Base-by-base conservation (phyloP, 2,113 vertebrate genomes). In the Leuciscus idus region DNA sequence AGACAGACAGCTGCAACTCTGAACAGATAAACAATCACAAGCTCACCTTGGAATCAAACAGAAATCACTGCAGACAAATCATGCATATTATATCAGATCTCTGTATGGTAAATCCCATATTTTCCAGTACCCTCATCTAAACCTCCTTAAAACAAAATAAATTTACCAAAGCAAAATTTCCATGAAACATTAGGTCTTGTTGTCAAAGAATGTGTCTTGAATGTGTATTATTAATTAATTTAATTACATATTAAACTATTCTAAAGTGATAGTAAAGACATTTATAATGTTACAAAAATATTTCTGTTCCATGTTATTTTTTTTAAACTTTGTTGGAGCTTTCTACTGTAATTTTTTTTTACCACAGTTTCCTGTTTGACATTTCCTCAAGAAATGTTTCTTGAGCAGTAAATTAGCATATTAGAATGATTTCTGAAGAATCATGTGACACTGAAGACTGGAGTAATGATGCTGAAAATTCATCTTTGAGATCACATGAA, bases 21-120 rank as follows among this genome's bases (percentile, higher is more conserved):
- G 30, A 55, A 84, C 68, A 30, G 7, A 86, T 84, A 50, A 30
- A 43, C 62, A 81, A 84, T 68, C 19, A 80, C 77, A 80, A 61
- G 55, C 77, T 80, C 77, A 80, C 55, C 55, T 81, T 43, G 30
- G 13, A 80, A 80, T 46, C 39, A 28, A 13, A 12, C 23, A 8
- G 6, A 64, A 62, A 28, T 48, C 59, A 64, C 4, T 61, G 4
- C 4, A 79, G 19, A 55, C 21, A 79, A 15, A 59, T 19, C 10
- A 33, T 36, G 8, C 9, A 23, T 21, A 23, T 55, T 8, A 48
- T 74, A 48, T 48, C 43, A 74, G 33, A 57, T 78, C 9, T 10
- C 55, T 36, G 50, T 17, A 55, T 26, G 39, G n/a, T 48, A n/a
- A 74, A n/a, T 73, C 1, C 2, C 39, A 48, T 15, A 26, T 26